A percentile compares a stretch with the other conserved stretches of the same genome.
Conservation (phyloP, 2,113 vertebrate species). For the Elachura formosa region DNA sequence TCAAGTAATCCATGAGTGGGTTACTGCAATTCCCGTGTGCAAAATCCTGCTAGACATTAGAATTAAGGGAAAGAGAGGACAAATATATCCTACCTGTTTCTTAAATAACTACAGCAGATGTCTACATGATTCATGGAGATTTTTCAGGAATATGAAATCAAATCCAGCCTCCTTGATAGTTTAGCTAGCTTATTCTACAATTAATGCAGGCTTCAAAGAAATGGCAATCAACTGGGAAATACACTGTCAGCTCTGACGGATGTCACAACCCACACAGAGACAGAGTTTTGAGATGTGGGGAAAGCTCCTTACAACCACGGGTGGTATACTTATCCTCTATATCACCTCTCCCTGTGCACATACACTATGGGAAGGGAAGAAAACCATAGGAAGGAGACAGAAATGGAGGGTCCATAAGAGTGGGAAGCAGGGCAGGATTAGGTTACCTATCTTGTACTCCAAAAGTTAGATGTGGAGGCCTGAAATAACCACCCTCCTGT, state of each 20-base stretch:
- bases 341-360: background rate
- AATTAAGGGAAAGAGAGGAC: background rate
- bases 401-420: background rate
- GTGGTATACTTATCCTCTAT: background rate
- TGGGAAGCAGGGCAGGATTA: background rate
- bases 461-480: background rate
- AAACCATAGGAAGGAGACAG: background rate
- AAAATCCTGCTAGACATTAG: conserved; percentile 1
- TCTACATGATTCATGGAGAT: background rate
- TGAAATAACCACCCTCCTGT: background rate
- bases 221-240: background rate
- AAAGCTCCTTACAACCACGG: background rate
- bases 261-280: background rate
- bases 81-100: background rate
- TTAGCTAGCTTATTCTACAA: background rate
- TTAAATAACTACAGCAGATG: background rate
- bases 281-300: background rate
- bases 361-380: fast-evolving
- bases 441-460: background rate
- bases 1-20: background rate
- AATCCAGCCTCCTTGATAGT: background rate
- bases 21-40: background rate
- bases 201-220: background rate
- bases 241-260: background rate
- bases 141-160: background rate